Conservation (phyloP, 1,140 invertebrate genomes). For the Trachelipus rathkii region DNA sequence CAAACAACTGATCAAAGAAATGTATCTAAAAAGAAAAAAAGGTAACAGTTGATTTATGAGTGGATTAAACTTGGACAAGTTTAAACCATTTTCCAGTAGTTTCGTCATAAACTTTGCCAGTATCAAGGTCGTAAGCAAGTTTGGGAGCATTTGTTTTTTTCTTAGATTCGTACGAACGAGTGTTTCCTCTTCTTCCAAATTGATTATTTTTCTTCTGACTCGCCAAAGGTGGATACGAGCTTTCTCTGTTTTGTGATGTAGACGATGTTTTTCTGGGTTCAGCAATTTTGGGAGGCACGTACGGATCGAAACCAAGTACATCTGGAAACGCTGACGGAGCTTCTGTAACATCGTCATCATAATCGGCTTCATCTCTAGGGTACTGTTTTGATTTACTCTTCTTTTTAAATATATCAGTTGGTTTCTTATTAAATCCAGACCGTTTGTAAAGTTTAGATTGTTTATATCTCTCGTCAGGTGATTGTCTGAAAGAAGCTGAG, state of each 20-base stretch:
- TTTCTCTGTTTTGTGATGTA: not conserved
- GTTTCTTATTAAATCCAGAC: conserved; percentile 33
- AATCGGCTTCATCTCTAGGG: not conserved
- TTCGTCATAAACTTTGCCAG: conserved; percentile 45
- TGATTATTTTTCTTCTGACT: not conserved
- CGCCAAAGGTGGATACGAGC: not conserved
- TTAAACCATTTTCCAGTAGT: conserved; percentile 43
- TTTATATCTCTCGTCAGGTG: conserved; percentile 2
- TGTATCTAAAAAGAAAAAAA: not conserved
- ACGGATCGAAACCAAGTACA: conserved; percentile 31
- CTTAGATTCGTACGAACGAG: not conserved
- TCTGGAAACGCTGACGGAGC: conserved; percentile 18
- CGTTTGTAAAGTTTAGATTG: conserved; percentile 8
- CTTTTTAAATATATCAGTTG: conserved; percentile 21
- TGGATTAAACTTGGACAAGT: conserved; percentile 40
- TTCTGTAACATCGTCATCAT: not conserved
- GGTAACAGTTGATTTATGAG: not conserved
- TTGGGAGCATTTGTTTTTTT: conserved; percentile 1
- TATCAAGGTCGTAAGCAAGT: conserved; percentile 40
- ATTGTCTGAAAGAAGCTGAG: conserved; percentile 8
- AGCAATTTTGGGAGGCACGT: conserved; percentile 24
- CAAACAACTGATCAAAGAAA: not conserved
- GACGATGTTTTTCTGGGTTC: not conserved
- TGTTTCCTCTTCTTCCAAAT: not conserved
- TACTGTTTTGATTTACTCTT: conserved; percentile 37